Evolutionary conservation across 2,888 invertebrate species (phyloP).

Genomic region (Charanyca ferruginea): DNA sequence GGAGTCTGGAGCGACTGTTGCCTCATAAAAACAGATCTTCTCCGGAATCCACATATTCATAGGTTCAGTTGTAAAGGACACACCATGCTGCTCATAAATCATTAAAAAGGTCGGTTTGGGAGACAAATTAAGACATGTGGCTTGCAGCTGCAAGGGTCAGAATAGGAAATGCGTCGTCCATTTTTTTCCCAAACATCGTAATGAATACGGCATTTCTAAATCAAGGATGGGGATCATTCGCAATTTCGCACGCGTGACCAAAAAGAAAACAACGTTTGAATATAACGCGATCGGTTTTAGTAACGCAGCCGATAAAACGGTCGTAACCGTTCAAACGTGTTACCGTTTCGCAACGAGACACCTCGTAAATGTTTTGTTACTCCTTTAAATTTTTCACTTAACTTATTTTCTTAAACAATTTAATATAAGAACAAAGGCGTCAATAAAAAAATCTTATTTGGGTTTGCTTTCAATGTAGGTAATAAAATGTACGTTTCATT

Average conservation of each 20-base stretch:
- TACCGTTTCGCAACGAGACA: slow-evolving; percentile 75
- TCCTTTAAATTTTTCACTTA: slow-evolving; percentile 49
- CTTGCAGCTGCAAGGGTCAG: slow-evolving; percentile 82
- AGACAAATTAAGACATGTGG: slow-evolving; percentile 87
- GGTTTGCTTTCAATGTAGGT: neutral
- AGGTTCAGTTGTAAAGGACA: slow-evolving; percentile 58
- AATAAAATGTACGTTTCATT: slow-evolving; percentile 3
- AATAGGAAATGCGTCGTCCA: slow-evolving; percentile 52
- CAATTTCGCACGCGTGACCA: slow-evolving; percentile 77
- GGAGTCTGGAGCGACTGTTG: neutral
- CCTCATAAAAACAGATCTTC: slow-evolving; percentile 46
- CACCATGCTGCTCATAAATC: slow-evolving; percentile 77
- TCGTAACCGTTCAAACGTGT: slow-evolving; percentile 76
- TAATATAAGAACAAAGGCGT: slow-evolving; percentile 47
- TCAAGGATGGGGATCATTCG: slow-evolving; percentile 60
- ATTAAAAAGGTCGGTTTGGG: slow-evolving; percentile 79
- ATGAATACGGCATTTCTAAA: slow-evolving; percentile 48
- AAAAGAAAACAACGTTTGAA: slow-evolving; percentile 83
- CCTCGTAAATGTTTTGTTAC: slow-evolving; percentile 74
- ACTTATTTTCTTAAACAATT: slow-evolving; percentile 41
- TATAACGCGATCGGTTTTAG: slow-evolving; percentile 79
- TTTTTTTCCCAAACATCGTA: slow-evolving; percentile 57
- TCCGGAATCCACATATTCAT: slow-evolving; percentile 50
- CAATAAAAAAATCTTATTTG: slow-evolving; percentile 41
- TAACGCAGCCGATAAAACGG: slow-evolving; percentile 76